phyloP scores from a whole-genome alignment of 2,113 vertebrate genomes.

The Motacilla tschutschensis region DNA sequence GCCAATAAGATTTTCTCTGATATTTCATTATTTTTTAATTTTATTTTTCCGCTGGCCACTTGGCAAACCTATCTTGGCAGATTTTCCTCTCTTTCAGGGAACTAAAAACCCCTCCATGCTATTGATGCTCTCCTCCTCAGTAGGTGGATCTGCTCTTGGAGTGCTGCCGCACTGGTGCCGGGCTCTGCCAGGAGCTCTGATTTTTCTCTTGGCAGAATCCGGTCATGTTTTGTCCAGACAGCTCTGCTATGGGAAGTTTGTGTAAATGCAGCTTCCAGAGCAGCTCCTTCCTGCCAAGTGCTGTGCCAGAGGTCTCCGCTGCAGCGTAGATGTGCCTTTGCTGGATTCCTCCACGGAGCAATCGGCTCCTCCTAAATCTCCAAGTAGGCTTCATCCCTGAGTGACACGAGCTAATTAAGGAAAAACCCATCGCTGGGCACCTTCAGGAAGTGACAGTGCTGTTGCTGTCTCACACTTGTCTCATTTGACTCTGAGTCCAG shows the following conservation, averaged over 20 bases:
- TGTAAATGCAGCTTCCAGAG: slow-evolving; percentile 48
- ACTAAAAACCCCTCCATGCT: not conserved
- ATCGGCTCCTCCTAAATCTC: not conserved
- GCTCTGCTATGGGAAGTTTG: slow-evolving; percentile 39
- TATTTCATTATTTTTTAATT: not conserved
- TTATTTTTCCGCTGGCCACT: not conserved
- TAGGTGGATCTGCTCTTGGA: slow-evolving; percentile 11
- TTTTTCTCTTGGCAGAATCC: slow-evolving; percentile 33
- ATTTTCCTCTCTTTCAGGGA: not conserved
- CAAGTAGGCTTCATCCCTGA: not conserved
- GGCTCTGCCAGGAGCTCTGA: slow-evolving; percentile 4
- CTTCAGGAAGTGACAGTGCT: not conserved
- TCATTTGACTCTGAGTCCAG: not conserved
- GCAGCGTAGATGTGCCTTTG: not conserved
- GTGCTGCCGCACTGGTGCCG: not conserved
- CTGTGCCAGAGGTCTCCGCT: not conserved
- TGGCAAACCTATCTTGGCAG: not conserved
- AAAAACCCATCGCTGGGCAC: not conserved
- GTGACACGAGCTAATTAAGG: not conserved
- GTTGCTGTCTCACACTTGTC: not conserved
- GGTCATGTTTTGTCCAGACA: slow-evolving; percentile 48
- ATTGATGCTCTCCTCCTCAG: not conserved
- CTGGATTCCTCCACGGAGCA: not conserved
- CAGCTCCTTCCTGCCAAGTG: slow-evolving; percentile 29
- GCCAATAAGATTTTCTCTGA: not conserved